A percentile compares a stretch with the other conserved stretches of the same genome.
These are phyloP conservation scores for Junonia oenone DNA, from an alignment of 2,888 invertebrate species.

Conservation along the genomic window DNA sequence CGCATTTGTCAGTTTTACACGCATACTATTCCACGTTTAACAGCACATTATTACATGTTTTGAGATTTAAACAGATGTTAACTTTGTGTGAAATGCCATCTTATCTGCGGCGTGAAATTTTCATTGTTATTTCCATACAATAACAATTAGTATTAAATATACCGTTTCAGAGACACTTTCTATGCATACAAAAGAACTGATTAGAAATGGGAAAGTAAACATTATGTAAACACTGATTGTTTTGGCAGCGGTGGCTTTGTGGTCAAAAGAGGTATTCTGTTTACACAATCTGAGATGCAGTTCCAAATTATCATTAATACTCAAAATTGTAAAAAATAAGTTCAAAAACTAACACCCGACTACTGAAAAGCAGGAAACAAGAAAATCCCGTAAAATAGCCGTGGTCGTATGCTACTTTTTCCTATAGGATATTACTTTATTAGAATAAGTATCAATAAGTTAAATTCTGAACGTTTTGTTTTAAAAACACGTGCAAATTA, in stretches of 20 bases:
- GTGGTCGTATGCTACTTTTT: no score
- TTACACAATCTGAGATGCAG: background rate
- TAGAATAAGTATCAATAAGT: no score
- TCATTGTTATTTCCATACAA: background rate
- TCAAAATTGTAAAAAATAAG: no score
- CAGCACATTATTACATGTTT: no score
- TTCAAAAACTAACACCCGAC: no score
- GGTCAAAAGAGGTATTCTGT: background rate
- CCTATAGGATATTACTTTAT: no score
- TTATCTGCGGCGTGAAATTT: background rate
- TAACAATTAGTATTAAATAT: slow-evolving; percentile 5
- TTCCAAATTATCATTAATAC: background rate
- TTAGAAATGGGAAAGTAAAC: slow-evolving; percentile 19
- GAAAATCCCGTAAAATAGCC: no score
- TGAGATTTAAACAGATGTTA: background rate
- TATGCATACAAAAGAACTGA: slow-evolving; percentile 18
- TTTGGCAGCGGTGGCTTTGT: background rate
- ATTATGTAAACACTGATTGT: slow-evolving; percentile 14
- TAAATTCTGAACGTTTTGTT: no score
- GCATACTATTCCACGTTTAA: background rate
- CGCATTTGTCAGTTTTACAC: background rate
- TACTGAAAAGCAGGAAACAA: no score
- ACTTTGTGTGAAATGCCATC: background rate
- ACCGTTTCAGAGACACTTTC: slow-evolving; percentile 17
- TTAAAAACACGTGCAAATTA: no score